Base-by-base conservation (phyloP, 2,797 vertebrate genomes). In the Rhinophrynus dorsalis region DNA sequence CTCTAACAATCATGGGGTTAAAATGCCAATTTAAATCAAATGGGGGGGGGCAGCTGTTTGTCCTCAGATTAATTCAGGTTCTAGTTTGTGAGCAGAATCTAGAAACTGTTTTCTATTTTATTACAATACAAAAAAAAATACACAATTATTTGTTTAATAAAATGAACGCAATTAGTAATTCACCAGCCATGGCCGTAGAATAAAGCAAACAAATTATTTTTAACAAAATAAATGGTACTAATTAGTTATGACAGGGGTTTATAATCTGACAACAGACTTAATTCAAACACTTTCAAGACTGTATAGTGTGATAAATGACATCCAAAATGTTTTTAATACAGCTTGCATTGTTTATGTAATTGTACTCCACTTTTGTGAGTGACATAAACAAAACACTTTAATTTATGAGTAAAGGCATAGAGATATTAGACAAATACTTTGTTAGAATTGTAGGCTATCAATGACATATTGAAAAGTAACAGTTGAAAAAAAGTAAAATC, bases 121-220 rank as follows among this genome's bases (percentile, higher is more conserved):
- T 21, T 50, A 20, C 45, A 24, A 21, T 51, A 13, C 7, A 33
- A 33, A 60, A 40, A 58, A 5, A 26, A 35, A 30, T 21, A 26
- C 50, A 50, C 27, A 35, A 29, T 52, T 6, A 30, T 37, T 59
- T 38, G 55, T 30, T 3, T 52, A 52, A n/a, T 32, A 13, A 12
- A 61, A 24, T 6, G 18, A 21, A 52, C 52, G 48, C 17, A 47
- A 27, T 52, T 60, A 32, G 15, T 18, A 44, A 57, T n/a, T 44
- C 47, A 13, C 17, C 13, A n/a, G 26, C 35, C 29, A 50, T 32
- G 35, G 35, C 52, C 24, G 42, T 6, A 5, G 5, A 26, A 51
- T 52, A 60, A 60, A 68, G 56, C 21, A 42, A 50, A 27, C 66
- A 68, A 35, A 42, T 68, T 60, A 68, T 60, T 68, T 57, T 9